Conservation (phyloP, 2,113 vertebrate species). For the Psittacara wagleri region DNA sequence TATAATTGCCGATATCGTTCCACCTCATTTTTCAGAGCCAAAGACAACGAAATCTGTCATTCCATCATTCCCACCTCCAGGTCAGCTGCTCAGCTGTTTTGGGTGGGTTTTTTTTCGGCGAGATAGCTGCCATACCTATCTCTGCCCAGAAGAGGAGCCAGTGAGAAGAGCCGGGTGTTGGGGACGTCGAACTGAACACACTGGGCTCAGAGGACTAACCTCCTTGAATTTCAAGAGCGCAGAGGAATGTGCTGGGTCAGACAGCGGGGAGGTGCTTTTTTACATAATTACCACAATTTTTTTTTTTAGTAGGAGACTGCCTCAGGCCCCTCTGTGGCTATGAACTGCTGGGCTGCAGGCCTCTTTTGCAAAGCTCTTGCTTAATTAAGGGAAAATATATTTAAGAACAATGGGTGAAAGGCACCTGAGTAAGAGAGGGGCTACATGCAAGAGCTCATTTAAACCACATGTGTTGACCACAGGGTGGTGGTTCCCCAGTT, state of each 20-base stretch:
- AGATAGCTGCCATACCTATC: not conserved
- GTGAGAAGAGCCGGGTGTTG: not conserved
- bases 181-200: not conserved
- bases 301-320: not conserved
- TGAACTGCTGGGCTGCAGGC: not conserved
- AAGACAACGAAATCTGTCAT: conserved; percentile 23
- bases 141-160: conserved; percentile 33
- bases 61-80: conserved; percentile 44
- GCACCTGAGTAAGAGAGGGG: not conserved
- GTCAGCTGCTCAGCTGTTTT: conserved; percentile 36
- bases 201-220: not conserved
- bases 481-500: not conserved
- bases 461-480: not conserved
- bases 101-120: not conserved
- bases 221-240: not conserved
- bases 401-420: not conserved
- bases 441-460: not conserved
- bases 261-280: not conserved
- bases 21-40: conserved; percentile 23
- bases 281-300: not conserved
- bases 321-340: not conserved
- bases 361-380: not conserved
- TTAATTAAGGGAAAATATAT: not conserved
- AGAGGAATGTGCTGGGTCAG: conserved; percentile 27
- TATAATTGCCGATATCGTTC: conserved; percentile 41